phyloP scores from a whole-genome alignment of 2,797 vertebrate species.

The Tolypeutes matacus region DNA sequence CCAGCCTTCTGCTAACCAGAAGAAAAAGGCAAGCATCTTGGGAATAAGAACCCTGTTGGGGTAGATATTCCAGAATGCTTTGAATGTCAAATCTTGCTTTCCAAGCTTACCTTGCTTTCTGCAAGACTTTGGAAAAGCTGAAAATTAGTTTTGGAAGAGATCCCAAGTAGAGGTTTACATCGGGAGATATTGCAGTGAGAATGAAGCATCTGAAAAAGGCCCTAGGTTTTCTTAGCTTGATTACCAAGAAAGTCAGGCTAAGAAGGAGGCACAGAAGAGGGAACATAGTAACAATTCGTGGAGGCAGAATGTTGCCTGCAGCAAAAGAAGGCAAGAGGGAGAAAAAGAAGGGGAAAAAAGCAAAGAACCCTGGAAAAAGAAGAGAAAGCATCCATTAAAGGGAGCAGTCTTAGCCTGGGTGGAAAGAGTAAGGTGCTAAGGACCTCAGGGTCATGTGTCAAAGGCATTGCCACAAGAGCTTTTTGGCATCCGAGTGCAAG shows the following conservation, averaged over 20 bases:
- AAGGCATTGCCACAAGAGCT: not conserved
- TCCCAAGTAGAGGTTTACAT: conserved; percentile 69
- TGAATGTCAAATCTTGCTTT: conserved; percentile 70
- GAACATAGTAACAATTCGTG: not conserved
- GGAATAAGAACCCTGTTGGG: conserved; percentile 46
- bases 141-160: conserved; percentile 82
- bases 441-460: not conserved
- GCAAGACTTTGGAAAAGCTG: conserved; percentile 69
- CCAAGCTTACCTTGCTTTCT: conserved; percentile 71
- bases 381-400: not conserved
- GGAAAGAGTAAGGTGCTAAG: not conserved
- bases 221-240: not conserved
- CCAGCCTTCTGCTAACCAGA: conserved; percentile 22
- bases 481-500: not conserved
- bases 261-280: not conserved
- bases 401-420: not conserved
- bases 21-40: conserved; percentile 56
- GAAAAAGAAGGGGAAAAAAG: not conserved
- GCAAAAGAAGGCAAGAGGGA: not conserved
- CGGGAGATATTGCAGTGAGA: not conserved
- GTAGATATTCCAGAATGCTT: conserved; percentile 67
- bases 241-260: conserved; percentile 15
- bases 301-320: not conserved
- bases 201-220: conserved; percentile 60
- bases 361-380: not conserved